Percentiles rank a stretch among this genome's conserved stretches.
phyloP scores from a whole-genome alignment of 1,140 invertebrate species.

The Hormaphis cornu region DNA sequence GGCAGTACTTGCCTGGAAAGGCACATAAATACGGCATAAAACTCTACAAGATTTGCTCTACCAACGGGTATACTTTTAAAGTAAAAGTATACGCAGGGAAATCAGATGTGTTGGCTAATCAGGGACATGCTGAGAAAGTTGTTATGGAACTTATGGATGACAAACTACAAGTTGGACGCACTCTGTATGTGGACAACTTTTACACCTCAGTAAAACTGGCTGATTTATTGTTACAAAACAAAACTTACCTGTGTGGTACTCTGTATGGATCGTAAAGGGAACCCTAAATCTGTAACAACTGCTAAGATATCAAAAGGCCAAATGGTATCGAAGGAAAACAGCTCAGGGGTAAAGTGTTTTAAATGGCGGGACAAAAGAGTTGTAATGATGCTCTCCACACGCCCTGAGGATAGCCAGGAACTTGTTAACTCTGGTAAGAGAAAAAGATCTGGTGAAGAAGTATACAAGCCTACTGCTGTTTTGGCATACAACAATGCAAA shows the following conservation, averaged over 20 bases:
- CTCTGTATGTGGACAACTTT: conserved; percentile 24
- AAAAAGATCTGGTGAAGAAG: conserved; percentile 29
- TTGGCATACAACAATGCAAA: conserved; percentile 38
- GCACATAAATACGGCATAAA: conserved; percentile 39
- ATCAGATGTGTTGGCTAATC: conserved; percentile 11
- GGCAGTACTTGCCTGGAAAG: conserved; percentile 40
- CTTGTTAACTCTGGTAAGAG: conserved; percentile 36
- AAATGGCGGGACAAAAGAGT: conserved; percentile 38
- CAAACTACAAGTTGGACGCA: background rate
- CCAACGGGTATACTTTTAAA: conserved; percentile 37
- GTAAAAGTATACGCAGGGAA: conserved; percentile 38
- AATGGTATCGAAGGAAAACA: conserved; percentile 18
- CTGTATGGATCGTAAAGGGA: conserved; percentile 35
- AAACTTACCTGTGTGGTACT: conserved; percentile 35
- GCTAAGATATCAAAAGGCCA: conserved; percentile 35
- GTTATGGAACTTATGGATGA: background rate
- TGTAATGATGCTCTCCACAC: conserved; percentile 37
- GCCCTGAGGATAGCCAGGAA: conserved; percentile 36
- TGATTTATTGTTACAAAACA: conserved; percentile 34
- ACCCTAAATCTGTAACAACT: conserved; percentile 34
- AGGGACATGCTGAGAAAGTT: conserved; percentile 23
- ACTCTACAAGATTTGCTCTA: conserved; percentile 38
- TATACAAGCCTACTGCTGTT: conserved; percentile 36
- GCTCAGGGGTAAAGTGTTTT: conserved; percentile 34
- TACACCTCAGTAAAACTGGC: conserved; percentile 36